Evolutionary conservation across 2,113 vertebrate species (phyloP).

Genomic region (Forbesichthys agassizii): DNA sequence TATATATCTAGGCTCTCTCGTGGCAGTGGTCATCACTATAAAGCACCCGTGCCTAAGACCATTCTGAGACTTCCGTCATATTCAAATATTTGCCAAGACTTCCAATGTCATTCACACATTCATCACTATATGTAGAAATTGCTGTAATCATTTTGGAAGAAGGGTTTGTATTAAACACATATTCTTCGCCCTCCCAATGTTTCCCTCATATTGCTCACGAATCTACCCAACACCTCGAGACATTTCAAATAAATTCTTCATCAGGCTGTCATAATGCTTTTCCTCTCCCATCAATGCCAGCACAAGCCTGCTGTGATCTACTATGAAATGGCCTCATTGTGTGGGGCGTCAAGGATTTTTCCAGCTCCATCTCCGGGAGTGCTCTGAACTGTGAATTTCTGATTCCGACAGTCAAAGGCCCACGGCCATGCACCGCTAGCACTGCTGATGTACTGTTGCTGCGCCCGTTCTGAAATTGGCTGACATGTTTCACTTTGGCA

Average conservation of each 20-base stretch:
- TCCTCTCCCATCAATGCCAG: constrained; percentile 72
- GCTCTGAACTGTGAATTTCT: constrained; percentile 76
- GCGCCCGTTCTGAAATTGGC: constrained; percentile 70
- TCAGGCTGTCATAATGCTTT: constrained; percentile 74
- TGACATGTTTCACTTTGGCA: constrained; percentile 71
- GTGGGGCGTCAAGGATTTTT: constrained; percentile 63
- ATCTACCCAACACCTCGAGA: constrained; percentile 70
- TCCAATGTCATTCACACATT: constrained; percentile 1
- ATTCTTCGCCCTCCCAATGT: constrained; percentile 31
- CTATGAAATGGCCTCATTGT: constrained; percentile 73
- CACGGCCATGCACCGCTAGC: constrained; percentile 64
- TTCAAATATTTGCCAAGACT: constrained; percentile 19
- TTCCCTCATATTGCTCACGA: constrained; percentile 55
- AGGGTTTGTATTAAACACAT: constrained; percentile 23
- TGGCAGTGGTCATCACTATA: background rate
- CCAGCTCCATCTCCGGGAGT: constrained; percentile 61
- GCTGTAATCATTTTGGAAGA: constrained; percentile 23
- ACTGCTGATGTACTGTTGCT: constrained; percentile 68
- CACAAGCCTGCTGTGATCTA: constrained; percentile 58
- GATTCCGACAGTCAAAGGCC: constrained; percentile 69
- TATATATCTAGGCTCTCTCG: constrained; percentile 46
- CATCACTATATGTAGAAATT: constrained; percentile 25
- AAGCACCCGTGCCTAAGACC: too few species aligned
- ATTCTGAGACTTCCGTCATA: constrained; percentile 20
- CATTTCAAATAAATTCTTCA: constrained; percentile 78